Evolutionary conservation across 2,113 vertebrate genomes (phyloP), one percentile per base, ranked within the genome.

Genomic region (Stictonetta naevosa): DNA sequence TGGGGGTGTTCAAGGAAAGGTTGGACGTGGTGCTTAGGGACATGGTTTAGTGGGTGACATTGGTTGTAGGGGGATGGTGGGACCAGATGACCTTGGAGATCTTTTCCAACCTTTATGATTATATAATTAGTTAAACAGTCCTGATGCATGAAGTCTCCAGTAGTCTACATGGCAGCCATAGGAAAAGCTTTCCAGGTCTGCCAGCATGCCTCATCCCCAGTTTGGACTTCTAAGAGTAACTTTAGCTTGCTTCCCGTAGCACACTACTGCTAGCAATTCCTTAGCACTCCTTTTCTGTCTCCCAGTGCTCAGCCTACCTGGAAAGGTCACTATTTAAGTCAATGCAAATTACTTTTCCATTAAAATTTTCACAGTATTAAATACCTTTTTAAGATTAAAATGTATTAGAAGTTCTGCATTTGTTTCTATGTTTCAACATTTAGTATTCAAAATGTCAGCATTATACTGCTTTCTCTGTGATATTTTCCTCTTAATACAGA

Each of bases 241-340:
- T 72, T 86, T 85, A 72, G 33, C 38, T 17, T 25, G 53, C 34
- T 83, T 89, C 58, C 50, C 67, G 42, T 17, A 78, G 74, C 38
- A 31, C 22, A 5, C 66, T 28, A 29, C 67, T 50, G 63, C 55
- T 84, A 82, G 74, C 60, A 81, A 69, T 28, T 1, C 2, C 85
- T 60, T 1, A 0, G 75, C 59, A 10, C 63, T 56, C 34, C 50
- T 71, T 62, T 60, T 69, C 55, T 0, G 0, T n/a, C 89, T 67
- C 64, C 58, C 50, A 90, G 55, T 36, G 88, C 63, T 68, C 63
- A 69, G 82, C 40, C 85, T 88, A 95, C 79, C 79, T 80, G 33
- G 67, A 33, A 83, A 23, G 22, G 58, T 76, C 58, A 63, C 55
- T 93, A 88, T 68, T 93, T 92, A 88, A 90, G 59, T 55, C 79